A percentile compares a stretch with the other conserved stretches of the same genome.
Evolutionary conservation across 2,888 invertebrate genomes (phyloP).

Genomic region (Yponomeuta plumbellus): DNA sequence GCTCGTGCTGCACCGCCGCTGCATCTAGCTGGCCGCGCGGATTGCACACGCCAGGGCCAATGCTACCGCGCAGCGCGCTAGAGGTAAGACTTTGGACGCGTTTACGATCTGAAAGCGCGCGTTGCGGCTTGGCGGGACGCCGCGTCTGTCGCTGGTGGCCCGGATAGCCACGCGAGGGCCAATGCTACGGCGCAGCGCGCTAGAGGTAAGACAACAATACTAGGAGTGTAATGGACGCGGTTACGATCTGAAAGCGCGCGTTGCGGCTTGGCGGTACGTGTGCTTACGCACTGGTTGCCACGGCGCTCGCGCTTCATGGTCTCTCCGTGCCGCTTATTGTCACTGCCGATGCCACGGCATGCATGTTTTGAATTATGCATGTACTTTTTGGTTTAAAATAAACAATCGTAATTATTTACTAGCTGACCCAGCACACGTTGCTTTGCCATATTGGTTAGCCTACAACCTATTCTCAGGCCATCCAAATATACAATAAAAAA

Average conservation of each 20-base stretch:
- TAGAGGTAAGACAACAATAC: not conserved
- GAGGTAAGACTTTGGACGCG: constrained; percentile 30
- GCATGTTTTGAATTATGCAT: too few species aligned
- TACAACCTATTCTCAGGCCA: too few species aligned
- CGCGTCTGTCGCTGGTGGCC: constrained; percentile 55
- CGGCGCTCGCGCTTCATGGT: constrained; percentile 63
- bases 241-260: not conserved
- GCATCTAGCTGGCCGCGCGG: too few species aligned
- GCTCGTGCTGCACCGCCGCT: constrained; percentile 51
- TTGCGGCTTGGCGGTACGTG: not conserved
- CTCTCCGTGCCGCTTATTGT: too few species aligned
- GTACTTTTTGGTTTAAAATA: too few species aligned
- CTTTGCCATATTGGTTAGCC: too few species aligned
- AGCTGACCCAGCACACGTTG: too few species aligned
- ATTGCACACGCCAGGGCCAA: too few species aligned
- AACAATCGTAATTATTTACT: too few species aligned
- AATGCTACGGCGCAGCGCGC: constrained; percentile 52
- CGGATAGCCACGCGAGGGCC: constrained; percentile 30
- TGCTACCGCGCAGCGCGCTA: constrained; percentile 50
- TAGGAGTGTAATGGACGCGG: not conserved
- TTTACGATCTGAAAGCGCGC: constrained; percentile 59
- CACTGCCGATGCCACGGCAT: too few species aligned
- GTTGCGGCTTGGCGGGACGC: too few species aligned
- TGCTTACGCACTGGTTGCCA: constrained; percentile 48
- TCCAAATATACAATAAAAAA: too few species aligned